Percentiles rank a stretch among this genome's conserved stretches.
phyloP scores from a whole-genome alignment of 2,113 vertebrate genomes.

The Phaethon lepturus region DNA sequence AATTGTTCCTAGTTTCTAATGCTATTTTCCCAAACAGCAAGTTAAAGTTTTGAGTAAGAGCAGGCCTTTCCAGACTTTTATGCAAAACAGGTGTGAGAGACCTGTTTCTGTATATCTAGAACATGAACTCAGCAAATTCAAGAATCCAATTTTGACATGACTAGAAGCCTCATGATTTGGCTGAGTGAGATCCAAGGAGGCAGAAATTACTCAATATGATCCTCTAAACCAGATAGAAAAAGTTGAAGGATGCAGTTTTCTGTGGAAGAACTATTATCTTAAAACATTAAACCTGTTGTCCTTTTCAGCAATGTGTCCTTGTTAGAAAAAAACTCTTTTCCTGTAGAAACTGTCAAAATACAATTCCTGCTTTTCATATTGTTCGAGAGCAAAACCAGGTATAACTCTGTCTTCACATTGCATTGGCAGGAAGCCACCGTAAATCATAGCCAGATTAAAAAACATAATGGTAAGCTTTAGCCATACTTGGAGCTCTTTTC shows the following conservation, averaged over 20 bases:
- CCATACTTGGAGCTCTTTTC: not conserved
- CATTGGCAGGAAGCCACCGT: conserved; percentile 19
- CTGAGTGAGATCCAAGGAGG: not conserved
- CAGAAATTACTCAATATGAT: conserved; percentile 11
- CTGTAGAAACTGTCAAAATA: not conserved
- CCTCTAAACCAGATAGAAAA: not conserved
- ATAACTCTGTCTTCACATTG: not conserved
- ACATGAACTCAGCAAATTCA: conserved; percentile 18
- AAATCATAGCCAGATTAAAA: not conserved
- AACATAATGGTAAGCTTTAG: not conserved
- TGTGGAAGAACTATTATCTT: not conserved
- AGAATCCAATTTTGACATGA: not conserved
- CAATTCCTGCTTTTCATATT: not conserved
- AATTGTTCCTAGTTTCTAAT: not conserved
- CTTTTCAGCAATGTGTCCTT: not conserved
- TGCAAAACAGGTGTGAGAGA: conserved; percentile 50
- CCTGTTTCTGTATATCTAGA: conserved; percentile 24
- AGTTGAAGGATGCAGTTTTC: not conserved
- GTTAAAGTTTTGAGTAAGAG: not conserved
- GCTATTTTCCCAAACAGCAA: not conserved
- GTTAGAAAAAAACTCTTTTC: not conserved
- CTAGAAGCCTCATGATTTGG: conserved; percentile 10
- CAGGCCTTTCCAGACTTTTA: conserved; percentile 40
- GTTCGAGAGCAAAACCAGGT: conserved; percentile 22
- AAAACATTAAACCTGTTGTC: not conserved